Percentiles rank a stretch among this genome's conserved stretches.
Conservation (phyloP, 2,113 vertebrate species). For the Meles meles region DNA sequence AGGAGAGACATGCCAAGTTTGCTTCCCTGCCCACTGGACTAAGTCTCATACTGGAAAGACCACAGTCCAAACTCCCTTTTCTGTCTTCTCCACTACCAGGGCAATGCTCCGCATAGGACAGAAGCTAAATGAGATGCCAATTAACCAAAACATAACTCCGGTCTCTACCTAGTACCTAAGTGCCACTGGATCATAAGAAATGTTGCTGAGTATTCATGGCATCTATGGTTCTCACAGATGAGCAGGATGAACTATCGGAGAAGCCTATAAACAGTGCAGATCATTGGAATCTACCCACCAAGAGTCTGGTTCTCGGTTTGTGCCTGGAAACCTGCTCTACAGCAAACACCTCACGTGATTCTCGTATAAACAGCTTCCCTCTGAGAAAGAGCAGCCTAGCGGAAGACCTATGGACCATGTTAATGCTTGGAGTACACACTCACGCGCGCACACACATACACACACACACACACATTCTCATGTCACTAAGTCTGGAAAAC, state of each 20-base stretch:
- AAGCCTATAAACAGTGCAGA: neutral
- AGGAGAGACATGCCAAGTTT: neutral
- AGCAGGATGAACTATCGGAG: neutral
- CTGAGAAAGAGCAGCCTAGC: neutral
- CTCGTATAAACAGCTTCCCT: neutral
- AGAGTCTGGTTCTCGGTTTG: neutral
- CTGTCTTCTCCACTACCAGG: neutral
- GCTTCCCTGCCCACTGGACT: neutral
- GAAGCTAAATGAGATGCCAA: neutral
- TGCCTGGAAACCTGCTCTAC: neutral
- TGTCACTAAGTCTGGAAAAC: neutral
- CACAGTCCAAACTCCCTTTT: neutral
- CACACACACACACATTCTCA: neutral
- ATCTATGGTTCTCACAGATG: rapidly evolving
- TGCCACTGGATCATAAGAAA: neutral
- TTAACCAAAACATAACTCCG: neutral
- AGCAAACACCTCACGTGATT: neutral
- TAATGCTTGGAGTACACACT: neutral
- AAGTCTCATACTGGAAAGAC: neutral
- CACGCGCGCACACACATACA: neutral
- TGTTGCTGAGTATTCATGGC: neutral
- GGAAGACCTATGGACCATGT: neutral
- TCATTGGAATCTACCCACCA: rapidly evolving
- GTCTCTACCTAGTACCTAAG: neutral
- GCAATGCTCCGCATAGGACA: no score